A percentile compares a stretch with the other conserved stretches of the same genome.
Evolutionary conservation across 2,113 vertebrate genomes (phyloP).

Genomic region (Cavia aperea): DNA sequence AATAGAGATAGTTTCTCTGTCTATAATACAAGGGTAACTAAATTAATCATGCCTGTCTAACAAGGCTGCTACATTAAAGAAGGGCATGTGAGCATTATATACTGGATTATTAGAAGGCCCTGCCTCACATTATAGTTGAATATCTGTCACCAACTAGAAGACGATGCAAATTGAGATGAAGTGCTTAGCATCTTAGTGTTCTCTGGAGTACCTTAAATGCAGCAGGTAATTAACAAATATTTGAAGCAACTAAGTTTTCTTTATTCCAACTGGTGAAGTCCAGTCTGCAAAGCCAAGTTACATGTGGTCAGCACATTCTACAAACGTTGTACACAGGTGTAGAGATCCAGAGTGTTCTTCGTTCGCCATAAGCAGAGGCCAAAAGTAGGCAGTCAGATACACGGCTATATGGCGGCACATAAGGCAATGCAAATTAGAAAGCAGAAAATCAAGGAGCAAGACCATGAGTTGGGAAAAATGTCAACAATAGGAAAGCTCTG

Average conservation of each 20-base stretch:
- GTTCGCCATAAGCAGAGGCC: background rate
- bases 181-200: background rate
- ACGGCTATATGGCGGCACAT: background rate
- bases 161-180: background rate
- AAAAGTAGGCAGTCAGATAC: background rate
- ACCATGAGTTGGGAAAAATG: background rate
- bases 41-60: background rate
- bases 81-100: background rate
- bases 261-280: background rate
- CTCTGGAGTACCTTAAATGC: background rate
- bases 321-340: background rate
- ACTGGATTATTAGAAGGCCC: background rate
- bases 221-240: background rate
- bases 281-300: background rate
- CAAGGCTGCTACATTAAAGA: background rate
- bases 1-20: background rate
- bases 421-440: background rate
- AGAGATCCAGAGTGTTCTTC: background rate
- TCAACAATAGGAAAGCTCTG: background rate
- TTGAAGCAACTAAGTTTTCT: background rate
- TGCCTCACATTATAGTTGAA: background rate
- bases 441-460: background rate
- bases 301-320: background rate
- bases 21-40: background rate
- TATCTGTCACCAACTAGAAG: background rate